A percentile compares a stretch with the other conserved stretches of the same genome.
phyloP scores from a whole-genome alignment of 2,888 invertebrate genomes.

The Celastrina argiolus region DNA sequence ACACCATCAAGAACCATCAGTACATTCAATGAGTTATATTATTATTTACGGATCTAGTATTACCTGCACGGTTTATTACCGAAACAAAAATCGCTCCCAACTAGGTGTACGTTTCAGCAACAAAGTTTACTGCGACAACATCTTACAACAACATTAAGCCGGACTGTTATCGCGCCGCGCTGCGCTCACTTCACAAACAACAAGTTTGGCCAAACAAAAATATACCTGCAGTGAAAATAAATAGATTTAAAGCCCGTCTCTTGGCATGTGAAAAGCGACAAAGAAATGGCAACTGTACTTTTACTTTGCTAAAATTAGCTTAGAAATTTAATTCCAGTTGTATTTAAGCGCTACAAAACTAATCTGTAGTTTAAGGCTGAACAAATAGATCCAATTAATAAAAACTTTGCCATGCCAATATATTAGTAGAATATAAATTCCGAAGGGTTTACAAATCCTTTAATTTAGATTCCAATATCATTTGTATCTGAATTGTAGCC shows the following conservation, averaged over 20 bases:
- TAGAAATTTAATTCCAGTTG: no score
- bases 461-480: background rate
- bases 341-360: no score
- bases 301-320: no score
- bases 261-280: background rate
- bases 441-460: background rate
- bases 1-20: no score
- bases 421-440: background rate
- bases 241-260: background rate
- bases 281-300: no score
- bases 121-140: slow-evolving; percentile 1
- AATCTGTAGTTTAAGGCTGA: no score
- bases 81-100: background rate
- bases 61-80: no score
- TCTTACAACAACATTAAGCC: background rate
- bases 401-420: no score
- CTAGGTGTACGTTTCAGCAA: background rate
- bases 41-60: no score
- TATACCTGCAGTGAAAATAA: background rate
- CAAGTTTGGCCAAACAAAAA: background rate
- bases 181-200: slow-evolving; percentile 1
- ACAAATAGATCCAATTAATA: no score
- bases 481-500: background rate
- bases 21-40: no score
- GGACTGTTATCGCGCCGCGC: background rate